Base-by-base conservation (phyloP, 2,888 invertebrate genomes). In the Eristalis tenax region DNA sequence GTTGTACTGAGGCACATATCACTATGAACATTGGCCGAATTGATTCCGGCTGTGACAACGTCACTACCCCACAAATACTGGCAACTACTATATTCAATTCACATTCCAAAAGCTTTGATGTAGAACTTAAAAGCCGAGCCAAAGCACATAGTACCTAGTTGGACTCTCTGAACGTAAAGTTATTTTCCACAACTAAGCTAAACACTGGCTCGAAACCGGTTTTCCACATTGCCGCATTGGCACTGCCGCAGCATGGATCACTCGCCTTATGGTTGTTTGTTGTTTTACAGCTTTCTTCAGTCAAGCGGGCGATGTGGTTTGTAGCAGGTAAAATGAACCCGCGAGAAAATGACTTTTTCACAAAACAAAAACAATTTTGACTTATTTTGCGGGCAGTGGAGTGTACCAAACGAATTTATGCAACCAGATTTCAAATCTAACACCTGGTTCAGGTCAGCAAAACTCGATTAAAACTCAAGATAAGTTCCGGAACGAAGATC, bases 241-340 rank as follows among this genome's bases (percentile, higher is more conserved):
- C 69, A 84, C 23, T 65, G 38, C 56, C 28, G 75, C 50, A 13
- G 57, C 56, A 64, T 66, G 35, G 65, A 71, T 38, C 71, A 68
- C 76, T 66, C 40, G 77, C 69, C 82, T 64, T 85, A 50, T 61
- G 50, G 22, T 77, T 80, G 68, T 68, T 75, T 75, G 63, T 80
- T 68, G 68, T 76, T 26, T 43, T 1, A 15, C 57, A 22, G 77
- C 69, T 77, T 77, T 71, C 64, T 38, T 75, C 76, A 76, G 73
- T 82, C 73, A 77, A 85, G 13, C 82, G 69, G 82, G 74, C 77
- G 73, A 77, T 77, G 59, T 82, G 77, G 22, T 32, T 68, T 71
- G 82, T 77, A 64, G 64, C 63, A 50, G 59, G 85, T 74, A 75
- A 76, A 35, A 43, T 65, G 61, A 82, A 82, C 59, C 50, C 56